Evolutionary conservation across 2,888 invertebrate genomes (phyloP).

Genomic region (Dasysyrphus albostriatus): DNA sequence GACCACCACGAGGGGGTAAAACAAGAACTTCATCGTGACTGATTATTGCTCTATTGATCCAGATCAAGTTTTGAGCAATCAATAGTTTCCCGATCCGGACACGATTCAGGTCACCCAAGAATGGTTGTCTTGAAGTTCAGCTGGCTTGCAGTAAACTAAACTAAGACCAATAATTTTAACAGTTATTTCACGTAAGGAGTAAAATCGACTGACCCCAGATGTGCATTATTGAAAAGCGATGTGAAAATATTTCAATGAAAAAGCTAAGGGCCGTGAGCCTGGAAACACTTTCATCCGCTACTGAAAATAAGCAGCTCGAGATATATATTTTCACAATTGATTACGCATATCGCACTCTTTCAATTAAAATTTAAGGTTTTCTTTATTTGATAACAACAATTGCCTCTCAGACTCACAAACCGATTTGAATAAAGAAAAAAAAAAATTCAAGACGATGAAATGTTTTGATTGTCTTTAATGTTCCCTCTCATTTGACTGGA

Average conservation of each 20-base stretch:
- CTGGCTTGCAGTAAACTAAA: too few relatives aligned
- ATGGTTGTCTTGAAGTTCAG: too few relatives aligned
- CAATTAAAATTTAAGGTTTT: slow-evolving; percentile 57
- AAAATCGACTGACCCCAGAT: background rate
- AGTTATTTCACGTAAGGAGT: too few relatives aligned
- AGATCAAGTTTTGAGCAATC: too few relatives aligned
- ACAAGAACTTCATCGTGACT: too few relatives aligned
- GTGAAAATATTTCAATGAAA: background rate
- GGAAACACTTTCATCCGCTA: background rate
- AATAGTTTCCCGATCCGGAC: too few relatives aligned
- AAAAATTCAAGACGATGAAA: slow-evolving; percentile 42
- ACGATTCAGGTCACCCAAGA: too few relatives aligned
- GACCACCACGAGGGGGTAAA: too few relatives aligned
- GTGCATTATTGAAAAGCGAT: background rate
- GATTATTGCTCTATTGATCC: too few relatives aligned
- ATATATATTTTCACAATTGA: slow-evolving; percentile 38
- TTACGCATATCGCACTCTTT: slow-evolving; percentile 65
- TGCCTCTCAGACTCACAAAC: background rate
- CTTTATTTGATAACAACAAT: slow-evolving; percentile 31
- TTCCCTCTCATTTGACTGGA: background rate
- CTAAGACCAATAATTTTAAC: too few relatives aligned
- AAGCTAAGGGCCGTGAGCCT: background rate
- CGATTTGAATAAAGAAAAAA: slow-evolving; percentile 23
- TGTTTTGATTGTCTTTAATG: slow-evolving; percentile 73
- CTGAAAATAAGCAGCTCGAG: background rate